These are phyloP conservation scores for Pipa parva DNA, from an alignment of 2,113 vertebrate species.

Conservation along the genomic window DNA sequence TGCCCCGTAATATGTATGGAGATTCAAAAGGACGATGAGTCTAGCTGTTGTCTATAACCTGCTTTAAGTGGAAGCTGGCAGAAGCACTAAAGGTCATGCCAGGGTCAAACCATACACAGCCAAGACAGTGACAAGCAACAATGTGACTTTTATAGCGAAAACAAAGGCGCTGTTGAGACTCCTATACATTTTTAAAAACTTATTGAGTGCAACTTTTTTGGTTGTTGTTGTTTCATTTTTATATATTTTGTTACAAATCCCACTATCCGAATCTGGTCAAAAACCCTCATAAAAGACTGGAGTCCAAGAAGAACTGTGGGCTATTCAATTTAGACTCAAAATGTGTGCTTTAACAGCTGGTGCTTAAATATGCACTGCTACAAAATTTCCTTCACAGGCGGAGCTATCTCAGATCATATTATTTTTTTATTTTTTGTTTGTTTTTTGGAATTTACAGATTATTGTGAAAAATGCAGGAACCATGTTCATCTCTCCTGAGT, in stretches of 20 bases:
- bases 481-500: conserved; percentile 7
- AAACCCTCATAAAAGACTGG: neutral
- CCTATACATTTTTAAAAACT: conserved; percentile 20
- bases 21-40: conserved; percentile 93
- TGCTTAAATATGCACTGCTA: conserved; percentile 8
- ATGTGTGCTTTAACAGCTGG: neutral
- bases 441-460: conserved; percentile 12
- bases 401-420: neutral
- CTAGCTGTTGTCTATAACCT: neutral
- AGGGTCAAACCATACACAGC: conserved; percentile 48
- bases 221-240: conserved; percentile 54
- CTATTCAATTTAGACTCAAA: neutral
- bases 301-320: neutral
- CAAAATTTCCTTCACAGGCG: conserved; percentile 1
- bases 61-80: neutral
- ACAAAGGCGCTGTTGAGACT: conserved; percentile 21
- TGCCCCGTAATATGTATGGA: conserved; percentile 92
- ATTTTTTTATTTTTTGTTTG: conserved; percentile 7
- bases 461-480: conserved; percentile 30
- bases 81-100: conserved; percentile 24
- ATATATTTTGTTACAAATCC: conserved; percentile 61
- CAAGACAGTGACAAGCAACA: conserved; percentile 57
- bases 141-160: conserved; percentile 55
- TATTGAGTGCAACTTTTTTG: conserved; percentile 39
- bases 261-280: conserved; percentile 34